Evolutionary conservation across 2,113 vertebrate species (phyloP).

Genomic region (Xiphophorus hellerii): DNA sequence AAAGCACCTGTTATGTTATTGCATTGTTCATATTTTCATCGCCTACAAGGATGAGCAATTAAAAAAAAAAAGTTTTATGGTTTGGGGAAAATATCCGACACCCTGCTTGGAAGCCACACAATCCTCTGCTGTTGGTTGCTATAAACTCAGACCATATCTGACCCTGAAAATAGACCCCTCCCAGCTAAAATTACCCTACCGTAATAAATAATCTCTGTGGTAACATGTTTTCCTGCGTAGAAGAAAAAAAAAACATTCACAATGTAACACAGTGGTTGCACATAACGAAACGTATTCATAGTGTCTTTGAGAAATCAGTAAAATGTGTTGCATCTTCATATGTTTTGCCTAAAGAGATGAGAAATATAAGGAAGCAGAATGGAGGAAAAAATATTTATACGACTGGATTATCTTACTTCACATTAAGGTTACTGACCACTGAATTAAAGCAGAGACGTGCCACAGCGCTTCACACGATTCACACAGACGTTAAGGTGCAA

Average conservation of each 20-base stretch:
- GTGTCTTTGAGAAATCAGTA: constrained; percentile 10
- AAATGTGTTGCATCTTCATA: constrained; percentile 21
- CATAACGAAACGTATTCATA: background rate
- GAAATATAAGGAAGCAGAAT: constrained; percentile 13
- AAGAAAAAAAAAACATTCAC: constrained; percentile 34
- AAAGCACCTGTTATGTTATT: constrained; percentile 61
- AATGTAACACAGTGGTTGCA: constrained; percentile 5
- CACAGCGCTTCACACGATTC: constrained; percentile 29
- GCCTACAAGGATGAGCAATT: background rate
- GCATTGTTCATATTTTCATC: constrained; percentile 48
- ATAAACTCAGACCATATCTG: constrained; percentile 11
- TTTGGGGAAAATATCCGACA: background rate
- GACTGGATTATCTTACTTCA: constrained; percentile 26
- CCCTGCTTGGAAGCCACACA: constrained; percentile 6
- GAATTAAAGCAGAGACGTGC: constrained; percentile 28
- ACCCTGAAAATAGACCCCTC: background rate
- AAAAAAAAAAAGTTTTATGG: constrained; percentile 9
- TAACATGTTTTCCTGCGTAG: constrained; percentile 21
- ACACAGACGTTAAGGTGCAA: constrained; percentile 57
- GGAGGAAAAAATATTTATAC: background rate
- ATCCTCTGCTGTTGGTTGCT: constrained; percentile 4
- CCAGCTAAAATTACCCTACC: constrained; percentile 38
- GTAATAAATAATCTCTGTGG: constrained; percentile 56
- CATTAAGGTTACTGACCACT: constrained; percentile 30
- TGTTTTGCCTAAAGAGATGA: constrained; percentile 10